A percentile compares a stretch with the other conserved stretches of the same genome.
Conservation (phyloP, 2,113 vertebrate genomes). For the Taxidea taxus region DNA sequence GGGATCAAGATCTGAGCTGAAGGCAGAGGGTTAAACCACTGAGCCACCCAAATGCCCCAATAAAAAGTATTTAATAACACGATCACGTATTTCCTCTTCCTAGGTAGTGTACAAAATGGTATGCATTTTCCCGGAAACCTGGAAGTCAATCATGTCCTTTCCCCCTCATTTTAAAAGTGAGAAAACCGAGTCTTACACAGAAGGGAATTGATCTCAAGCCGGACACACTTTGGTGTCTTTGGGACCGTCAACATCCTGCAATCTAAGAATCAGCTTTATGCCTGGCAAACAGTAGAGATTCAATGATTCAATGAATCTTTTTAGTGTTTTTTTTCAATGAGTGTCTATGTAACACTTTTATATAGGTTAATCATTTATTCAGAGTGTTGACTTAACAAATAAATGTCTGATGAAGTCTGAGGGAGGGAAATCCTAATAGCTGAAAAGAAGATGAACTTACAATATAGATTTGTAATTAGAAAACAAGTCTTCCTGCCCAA, state of each 20-base stretch:
- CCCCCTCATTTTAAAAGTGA: neutral
- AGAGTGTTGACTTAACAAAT: neutral
- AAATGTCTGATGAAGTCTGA: neutral
- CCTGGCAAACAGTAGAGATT: neutral
- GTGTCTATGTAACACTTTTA: neutral
- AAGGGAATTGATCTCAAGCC: neutral
- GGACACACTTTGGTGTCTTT: neutral
- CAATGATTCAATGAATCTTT: too few relatives aligned
- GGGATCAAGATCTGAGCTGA: too few relatives aligned
- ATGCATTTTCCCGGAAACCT: neutral
- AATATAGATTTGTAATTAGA: constrained; percentile 60
- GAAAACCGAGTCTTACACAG: neutral
- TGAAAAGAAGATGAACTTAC: neutral
- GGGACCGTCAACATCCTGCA: neutral
- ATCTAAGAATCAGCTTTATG: neutral
- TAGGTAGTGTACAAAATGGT: neutral
- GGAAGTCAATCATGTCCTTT: neutral
- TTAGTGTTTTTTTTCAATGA: neutral
- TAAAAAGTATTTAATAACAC: neutral
- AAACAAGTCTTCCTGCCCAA: constrained; percentile 44
- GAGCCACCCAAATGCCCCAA: too few relatives aligned
- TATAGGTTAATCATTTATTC: neutral
- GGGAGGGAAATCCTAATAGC: neutral
- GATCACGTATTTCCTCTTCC: neutral
- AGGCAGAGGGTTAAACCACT: too few relatives aligned